A percentile compares a stretch with the other conserved stretches of the same genome.
phyloP scores from a whole-genome alignment of 2,113 vertebrate genomes.

The Centrocercus urophasianus region DNA sequence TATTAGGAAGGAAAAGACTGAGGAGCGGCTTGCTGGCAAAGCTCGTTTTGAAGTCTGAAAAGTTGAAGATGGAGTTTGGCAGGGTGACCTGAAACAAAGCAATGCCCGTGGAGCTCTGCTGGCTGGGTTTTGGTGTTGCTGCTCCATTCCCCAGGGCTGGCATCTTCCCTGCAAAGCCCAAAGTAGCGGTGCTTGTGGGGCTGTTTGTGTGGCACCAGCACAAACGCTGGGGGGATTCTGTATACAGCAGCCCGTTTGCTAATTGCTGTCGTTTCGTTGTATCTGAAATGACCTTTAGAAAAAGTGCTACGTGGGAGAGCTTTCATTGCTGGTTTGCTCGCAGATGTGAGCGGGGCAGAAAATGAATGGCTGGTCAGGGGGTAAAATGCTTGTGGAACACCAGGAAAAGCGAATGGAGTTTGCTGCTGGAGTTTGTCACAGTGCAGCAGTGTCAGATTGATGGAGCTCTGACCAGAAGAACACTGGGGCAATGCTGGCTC shows the following conservation, averaged over 20 bases:
- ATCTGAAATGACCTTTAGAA: background rate
- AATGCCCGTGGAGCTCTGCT: background rate
- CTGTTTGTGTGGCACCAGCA: background rate
- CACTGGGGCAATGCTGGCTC: rapidly evolving
- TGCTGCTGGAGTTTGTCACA: rapidly evolving
- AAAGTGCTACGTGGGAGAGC: background rate
- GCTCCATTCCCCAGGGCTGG: background rate
- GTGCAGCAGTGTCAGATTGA: rapidly evolving
- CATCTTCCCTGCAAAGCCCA: background rate
- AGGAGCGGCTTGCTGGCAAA: background rate
- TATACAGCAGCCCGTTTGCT: rapidly evolving
- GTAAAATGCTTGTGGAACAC: background rate
- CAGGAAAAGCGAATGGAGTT: rapidly evolving
- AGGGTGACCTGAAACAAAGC: background rate
- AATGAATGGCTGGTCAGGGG: background rate
- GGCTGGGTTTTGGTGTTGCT: background rate
- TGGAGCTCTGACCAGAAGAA: background rate
- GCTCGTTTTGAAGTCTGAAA: background rate
- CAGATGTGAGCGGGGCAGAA: background rate
- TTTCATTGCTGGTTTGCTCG: background rate
- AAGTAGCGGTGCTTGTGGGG: rapidly evolving
- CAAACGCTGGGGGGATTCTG: background rate
- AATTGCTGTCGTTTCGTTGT: background rate
- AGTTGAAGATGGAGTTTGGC: background rate
- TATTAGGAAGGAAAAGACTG: rapidly evolving